Percentiles rank a stretch among this genome's conserved stretches.
These are phyloP conservation scores for Agriopis leucophaearia DNA, from an alignment of 2,888 invertebrate genomes.

Conservation along the genomic window DNA sequence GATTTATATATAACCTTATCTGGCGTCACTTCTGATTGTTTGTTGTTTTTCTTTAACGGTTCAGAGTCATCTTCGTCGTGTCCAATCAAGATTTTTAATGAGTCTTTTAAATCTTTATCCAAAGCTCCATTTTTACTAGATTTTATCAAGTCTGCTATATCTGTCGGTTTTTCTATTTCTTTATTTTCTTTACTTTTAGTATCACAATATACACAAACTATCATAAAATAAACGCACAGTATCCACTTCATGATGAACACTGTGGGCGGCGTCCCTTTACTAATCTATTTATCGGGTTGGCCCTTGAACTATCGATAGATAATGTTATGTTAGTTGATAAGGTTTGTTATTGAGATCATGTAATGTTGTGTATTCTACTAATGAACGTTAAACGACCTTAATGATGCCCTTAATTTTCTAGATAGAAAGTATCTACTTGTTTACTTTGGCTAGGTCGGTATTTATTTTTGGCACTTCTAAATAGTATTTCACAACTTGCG, in stretches of 20 bases:
- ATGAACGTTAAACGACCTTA: constrained; percentile 11
- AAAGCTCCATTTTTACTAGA: background rate
- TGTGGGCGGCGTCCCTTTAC: constrained; percentile 16
- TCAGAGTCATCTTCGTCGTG: background rate
- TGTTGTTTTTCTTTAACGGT: background rate
- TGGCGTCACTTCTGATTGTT: background rate
- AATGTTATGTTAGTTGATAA: constrained; percentile 18
- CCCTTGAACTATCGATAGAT: constrained; percentile 29
- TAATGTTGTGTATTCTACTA: background rate
- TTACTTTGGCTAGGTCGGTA: background rate
- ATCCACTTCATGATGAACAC: constrained; percentile 21
- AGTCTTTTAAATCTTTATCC: background rate
- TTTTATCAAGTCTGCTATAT: background rate
- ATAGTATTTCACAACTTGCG: no score
- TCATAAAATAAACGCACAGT: constrained; percentile 12
- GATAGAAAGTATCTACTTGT: no score
- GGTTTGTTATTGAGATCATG: constrained; percentile 14
- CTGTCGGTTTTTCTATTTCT: background rate
- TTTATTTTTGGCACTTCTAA: background rate
- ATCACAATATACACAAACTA: constrained; percentile 26
- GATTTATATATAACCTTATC: background rate
- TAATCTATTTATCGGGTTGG: constrained; percentile 22
- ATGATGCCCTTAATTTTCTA: background rate
- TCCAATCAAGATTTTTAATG: background rate
- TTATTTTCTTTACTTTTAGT: constrained; percentile 5